Evolutionary conservation across 1,140 invertebrate genomes (phyloP), one percentile per base, ranked within the genome.

Genomic region (Drosophila simulans): DNA sequence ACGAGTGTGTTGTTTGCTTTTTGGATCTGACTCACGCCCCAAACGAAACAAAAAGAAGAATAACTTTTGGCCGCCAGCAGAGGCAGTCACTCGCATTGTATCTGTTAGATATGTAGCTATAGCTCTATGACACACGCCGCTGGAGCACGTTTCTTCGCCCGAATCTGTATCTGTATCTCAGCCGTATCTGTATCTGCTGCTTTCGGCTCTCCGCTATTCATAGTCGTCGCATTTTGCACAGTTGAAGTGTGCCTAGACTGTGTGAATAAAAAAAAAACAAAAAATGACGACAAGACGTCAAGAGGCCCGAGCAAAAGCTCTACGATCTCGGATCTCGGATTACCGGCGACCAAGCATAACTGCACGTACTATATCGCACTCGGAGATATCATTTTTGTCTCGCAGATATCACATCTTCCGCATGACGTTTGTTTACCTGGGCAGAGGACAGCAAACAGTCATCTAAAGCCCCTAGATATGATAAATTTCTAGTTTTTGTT

Each of bases 241-340:
- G 80, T 89, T 88, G 84, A 88, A 88, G 84, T 88, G 84, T 88
- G 84, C 84, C 80, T 89, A 88, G 84, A 80, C 80, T 83, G 84
- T 88, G 84, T 81, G 63, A 66, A 66, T 63, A 52, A 4, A 42
- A 20, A 71, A 69, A 42, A 8, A 17, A 17, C 17, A 43, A 13
- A 37, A 43, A 74, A 70, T 65, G 66, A 88, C 83, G 83, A 80
- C 83, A 80, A 70, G 56, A 66, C 83, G 84, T 88, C 83, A 88
- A 73, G 59, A 66, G 49, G 49, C 22, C 45, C 20, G 56, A 60
- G 59, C 54, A 65, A 42, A 39, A 31, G 31, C 63, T 45, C 37
- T 25, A 20, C 15, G 34, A 54, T 59, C 55, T 52, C 59, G 52
- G 45, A 66, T 59, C 75, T 85, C 84, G 65, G 80, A 80, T 89